Conservation (phyloP, 2,888 invertebrate genomes). For the Eupithecia dodoneata region DNA sequence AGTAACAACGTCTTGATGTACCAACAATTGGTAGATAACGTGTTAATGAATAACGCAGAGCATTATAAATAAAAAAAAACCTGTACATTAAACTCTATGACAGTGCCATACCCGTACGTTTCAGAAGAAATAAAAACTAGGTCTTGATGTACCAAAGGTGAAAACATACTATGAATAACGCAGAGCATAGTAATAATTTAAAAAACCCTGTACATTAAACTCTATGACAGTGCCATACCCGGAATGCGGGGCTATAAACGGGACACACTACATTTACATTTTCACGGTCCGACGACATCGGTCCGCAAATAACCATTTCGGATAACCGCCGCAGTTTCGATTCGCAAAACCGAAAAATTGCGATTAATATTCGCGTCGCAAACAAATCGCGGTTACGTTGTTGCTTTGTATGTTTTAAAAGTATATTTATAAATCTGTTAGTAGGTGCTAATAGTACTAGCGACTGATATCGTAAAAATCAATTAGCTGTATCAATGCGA, state of each 20-base stretch:
- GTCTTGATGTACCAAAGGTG: too few relatives aligned
- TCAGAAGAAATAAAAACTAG: too few relatives aligned
- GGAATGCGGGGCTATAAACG: constrained; percentile 33
- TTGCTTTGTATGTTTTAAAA: constrained; percentile 35
- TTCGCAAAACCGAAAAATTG: constrained; percentile 38
- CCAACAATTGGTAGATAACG: too few relatives aligned
- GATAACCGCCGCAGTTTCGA: constrained; percentile 40
- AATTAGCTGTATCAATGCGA: not conserved
- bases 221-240: constrained; percentile 27
- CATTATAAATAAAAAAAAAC: too few relatives aligned
- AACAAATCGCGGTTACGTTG: constrained; percentile 37
- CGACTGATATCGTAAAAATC: not conserved
- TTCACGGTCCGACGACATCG: constrained; percentile 38
- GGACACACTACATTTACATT: constrained; percentile 43
- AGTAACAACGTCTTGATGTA: too few relatives aligned
- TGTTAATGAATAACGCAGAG: too few relatives aligned
- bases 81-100: too few relatives aligned
- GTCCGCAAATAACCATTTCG: constrained; percentile 42
- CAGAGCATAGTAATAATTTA: not conserved
- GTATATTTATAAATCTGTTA: not conserved
- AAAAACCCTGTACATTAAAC: constrained; percentile 9
- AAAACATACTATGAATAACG: not conserved
- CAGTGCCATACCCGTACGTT: too few relatives aligned
- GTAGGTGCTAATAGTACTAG: not conserved
- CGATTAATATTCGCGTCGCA: constrained; percentile 35